Conservation (phyloP, 2,113 vertebrate species). For the Brienomyrus longianalis region DNA sequence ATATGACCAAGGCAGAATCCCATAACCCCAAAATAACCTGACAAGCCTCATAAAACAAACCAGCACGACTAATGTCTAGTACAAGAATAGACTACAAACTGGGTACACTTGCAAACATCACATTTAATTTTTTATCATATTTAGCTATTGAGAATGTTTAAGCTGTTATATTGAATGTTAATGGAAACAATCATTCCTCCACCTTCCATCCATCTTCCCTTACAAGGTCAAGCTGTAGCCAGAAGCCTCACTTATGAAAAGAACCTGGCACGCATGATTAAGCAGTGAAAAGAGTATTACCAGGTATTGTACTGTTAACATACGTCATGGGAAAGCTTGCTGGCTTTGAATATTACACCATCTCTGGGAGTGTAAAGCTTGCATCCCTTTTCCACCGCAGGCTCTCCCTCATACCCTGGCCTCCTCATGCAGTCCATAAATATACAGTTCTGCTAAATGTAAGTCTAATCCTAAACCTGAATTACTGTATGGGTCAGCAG, state of each 20-base stretch:
- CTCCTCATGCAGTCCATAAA: background rate
- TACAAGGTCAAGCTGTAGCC: background rate
- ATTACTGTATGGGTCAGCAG: background rate
- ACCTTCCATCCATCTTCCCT: background rate
- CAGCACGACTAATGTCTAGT: background rate
- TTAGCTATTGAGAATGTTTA: background rate
- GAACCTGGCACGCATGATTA: background rate
- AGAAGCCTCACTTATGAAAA: background rate
- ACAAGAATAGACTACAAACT: background rate
- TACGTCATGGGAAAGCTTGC: background rate
- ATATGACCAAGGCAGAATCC: background rate
- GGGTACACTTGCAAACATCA: background rate
- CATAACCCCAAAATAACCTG: background rate
- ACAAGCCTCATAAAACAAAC: background rate
- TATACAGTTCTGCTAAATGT: background rate
- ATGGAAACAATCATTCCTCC: background rate
- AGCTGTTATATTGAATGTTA: background rate
- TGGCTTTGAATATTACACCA: background rate
- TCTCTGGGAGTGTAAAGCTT: background rate
- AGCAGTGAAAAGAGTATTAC: background rate
- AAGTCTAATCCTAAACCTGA: background rate
- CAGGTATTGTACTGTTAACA: background rate
- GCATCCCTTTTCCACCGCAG: background rate
- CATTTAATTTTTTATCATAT: background rate
- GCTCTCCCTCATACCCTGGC: background rate